phyloP scores from a whole-genome alignment of 2,113 vertebrate genomes.

The Passer domesticus region DNA sequence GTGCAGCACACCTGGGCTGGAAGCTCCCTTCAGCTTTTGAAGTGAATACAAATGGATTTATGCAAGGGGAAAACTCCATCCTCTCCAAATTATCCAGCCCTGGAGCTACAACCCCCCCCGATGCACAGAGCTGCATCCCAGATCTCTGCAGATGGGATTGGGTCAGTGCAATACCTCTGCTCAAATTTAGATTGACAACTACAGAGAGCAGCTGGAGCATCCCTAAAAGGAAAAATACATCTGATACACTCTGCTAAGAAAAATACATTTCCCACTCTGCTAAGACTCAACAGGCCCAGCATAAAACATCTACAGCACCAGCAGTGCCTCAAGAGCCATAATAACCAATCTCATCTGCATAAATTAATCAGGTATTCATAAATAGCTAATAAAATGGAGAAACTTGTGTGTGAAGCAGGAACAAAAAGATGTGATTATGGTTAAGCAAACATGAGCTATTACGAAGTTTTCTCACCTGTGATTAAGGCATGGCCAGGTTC shows the following conservation, averaged over 20 bases:
- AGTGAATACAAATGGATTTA: neutral
- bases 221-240: neutral
- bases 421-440: neutral
- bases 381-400: neutral
- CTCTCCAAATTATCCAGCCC: neutral
- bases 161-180: neutral
- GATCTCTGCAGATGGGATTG: neutral
- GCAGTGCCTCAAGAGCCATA: neutral
- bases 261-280: neutral
- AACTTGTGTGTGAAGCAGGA: neutral
- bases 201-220: neutral
- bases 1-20: neutral
- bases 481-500: neutral
- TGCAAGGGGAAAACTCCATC: neutral
- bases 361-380: neutral
- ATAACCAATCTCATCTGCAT: neutral
- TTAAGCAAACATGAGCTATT: neutral
- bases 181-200: neutral
- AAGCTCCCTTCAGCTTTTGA: neutral
- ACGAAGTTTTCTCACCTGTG: neutral
- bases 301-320: neutral
- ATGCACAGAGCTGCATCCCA: neutral
- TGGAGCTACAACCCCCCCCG: neutral
- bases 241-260: neutral
- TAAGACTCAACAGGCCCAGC: neutral